Conservation (phyloP, 2,888 invertebrate genomes). For the Sminthurinus aureus region DNA sequence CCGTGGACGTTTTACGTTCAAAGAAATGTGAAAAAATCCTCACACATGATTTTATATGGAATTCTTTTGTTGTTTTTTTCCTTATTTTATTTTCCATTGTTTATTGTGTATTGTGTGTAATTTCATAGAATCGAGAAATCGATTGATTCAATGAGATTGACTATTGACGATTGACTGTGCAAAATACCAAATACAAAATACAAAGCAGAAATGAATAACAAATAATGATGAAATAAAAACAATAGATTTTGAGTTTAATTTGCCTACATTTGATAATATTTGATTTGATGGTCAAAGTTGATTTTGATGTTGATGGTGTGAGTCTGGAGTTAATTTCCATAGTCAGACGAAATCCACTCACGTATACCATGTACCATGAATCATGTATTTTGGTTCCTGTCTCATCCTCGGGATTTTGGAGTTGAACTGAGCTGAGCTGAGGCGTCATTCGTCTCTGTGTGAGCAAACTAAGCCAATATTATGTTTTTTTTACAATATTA, state of each 20-base stretch:
- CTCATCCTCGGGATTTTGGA: background rate
- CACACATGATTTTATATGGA: no score
- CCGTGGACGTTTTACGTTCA: no score
- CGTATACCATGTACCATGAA: background rate
- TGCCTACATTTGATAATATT: no score
- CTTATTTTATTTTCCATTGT: no score
- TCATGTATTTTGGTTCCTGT: background rate
- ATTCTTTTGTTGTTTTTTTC: no score
- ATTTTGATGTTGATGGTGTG: background rate
- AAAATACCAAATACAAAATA: background rate
- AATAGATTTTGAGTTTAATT: no score
- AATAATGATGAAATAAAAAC: no score
- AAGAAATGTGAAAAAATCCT: no score
- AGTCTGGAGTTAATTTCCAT: background rate
- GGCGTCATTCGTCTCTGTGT: background rate
- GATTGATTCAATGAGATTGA: no score
- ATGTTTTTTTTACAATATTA: background rate
- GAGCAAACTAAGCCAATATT: background rate
- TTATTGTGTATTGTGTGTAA: no score
- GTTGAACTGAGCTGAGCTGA: background rate
- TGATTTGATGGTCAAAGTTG: background rate
- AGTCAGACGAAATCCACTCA: slow-evolving; percentile 10
- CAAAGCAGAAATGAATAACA: background rate
- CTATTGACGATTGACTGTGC: background rate
- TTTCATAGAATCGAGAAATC: no score